These are phyloP conservation scores for Drosophila aldrichi DNA, from an alignment of 2,888 invertebrate species.

Conservation along the genomic window DNA sequence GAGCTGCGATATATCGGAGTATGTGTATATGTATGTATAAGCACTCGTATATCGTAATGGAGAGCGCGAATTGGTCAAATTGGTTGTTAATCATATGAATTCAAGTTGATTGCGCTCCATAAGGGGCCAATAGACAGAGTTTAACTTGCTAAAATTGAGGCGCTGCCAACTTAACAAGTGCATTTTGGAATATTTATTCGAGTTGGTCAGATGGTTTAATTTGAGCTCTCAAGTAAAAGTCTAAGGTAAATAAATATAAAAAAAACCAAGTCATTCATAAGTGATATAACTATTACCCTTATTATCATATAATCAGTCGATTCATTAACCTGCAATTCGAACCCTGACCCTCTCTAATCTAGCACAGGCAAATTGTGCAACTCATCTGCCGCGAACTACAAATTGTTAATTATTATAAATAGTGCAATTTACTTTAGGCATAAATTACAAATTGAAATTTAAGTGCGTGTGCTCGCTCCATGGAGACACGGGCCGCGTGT, in stretches of 20 bases:
- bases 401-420: slow-evolving; percentile 12
- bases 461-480: slow-evolving; percentile 52
- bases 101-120: slow-evolving; percentile 15
- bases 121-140: not conserved
- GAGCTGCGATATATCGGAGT: slow-evolving; percentile 8
- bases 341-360: not conserved
- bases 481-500: not conserved
- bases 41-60: slow-evolving; percentile 9
- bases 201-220: slow-evolving; percentile 1
- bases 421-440: slow-evolving; percentile 3
- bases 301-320: too few species aligned
- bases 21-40: not conserved
- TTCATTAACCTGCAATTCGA: not conserved
- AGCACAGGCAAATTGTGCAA: not conserved
- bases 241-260: too few species aligned
- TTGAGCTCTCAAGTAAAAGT: too few species aligned
- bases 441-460: slow-evolving; percentile 69
- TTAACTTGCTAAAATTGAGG: slow-evolving; percentile 15
- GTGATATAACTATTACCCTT: too few species aligned
- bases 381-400: not conserved
- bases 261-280: not conserved
- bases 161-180: slow-evolving; percentile 12
- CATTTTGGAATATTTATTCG: not conserved
- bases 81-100: slow-evolving; percentile 23
- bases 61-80: slow-evolving; percentile 3